These are phyloP conservation scores for Odontothrips loti DNA, from an alignment of 2,888 invertebrate genomes.

Conservation along the genomic window DNA sequence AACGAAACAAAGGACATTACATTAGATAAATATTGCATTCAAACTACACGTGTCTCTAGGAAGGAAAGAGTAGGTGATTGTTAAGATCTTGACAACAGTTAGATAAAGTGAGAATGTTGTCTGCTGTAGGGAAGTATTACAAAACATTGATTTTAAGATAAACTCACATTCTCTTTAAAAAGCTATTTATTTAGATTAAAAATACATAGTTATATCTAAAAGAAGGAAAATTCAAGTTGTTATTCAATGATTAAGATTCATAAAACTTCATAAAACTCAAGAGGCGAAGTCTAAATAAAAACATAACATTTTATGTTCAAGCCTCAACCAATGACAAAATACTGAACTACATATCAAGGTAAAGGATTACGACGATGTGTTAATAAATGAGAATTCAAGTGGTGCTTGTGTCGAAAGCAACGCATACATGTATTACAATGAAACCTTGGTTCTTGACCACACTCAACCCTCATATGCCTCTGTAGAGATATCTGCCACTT, in stretches of 20 bases:
- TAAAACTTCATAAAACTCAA: neutral
- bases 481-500: slow-evolving; percentile 47
- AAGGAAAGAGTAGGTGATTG: too few relatives aligned
- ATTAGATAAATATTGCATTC: neutral
- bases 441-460: slow-evolving; percentile 47
- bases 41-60: too few relatives aligned
- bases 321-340: neutral
- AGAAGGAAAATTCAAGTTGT: neutral
- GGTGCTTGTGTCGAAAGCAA: slow-evolving; percentile 45
- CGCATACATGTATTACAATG: slow-evolving; percentile 45
- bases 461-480: slow-evolving; percentile 50
- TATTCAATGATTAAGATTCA: neutral
- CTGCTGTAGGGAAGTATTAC: too few relatives aligned
- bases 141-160: neutral
- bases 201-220: neutral
- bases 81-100: too few relatives aligned
- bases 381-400: slow-evolving; percentile 25
- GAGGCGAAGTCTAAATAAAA: too few relatives aligned
- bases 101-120: too few relatives aligned
- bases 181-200: neutral
- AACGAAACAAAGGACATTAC: neutral
- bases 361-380: neutral
- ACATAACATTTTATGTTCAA: too few relatives aligned
- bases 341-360: neutral
- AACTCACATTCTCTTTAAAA: neutral